Conservation (phyloP, 30 jellyfish, hydroid and myxozoan species). For the Phacellophora camtschatica region DNA sequence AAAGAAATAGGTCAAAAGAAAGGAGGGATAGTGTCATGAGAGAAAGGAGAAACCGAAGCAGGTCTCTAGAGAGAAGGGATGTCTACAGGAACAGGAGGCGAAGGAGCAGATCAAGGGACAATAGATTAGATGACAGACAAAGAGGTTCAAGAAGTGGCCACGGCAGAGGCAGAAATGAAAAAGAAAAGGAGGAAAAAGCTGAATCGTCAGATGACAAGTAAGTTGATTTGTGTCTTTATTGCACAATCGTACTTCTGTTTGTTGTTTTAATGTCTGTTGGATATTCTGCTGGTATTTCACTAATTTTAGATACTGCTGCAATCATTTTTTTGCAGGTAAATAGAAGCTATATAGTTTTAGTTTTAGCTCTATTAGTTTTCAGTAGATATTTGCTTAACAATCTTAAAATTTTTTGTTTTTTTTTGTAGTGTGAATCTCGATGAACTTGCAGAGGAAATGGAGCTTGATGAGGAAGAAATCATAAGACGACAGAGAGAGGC, state of each 20-base stretch:
- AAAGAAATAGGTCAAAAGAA: not conserved
- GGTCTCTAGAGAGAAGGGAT: conserved; percentile 56
- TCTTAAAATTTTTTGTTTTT: not conserved
- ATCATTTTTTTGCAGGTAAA: too few species aligned
- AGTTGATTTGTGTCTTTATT: too few species aligned
- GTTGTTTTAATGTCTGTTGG: too few species aligned
- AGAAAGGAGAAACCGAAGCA: conserved; percentile 32
- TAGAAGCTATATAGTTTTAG: not conserved
- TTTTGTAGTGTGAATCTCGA: conserved; percentile 78
- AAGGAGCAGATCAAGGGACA: conserved; percentile 48
- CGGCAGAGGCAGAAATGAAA: not conserved
- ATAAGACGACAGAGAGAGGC: conserved; percentile 74
- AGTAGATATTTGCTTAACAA: too few species aligned
- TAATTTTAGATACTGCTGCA: too few species aligned
- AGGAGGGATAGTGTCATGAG: conserved; percentile 30
- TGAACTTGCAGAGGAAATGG: conserved; percentile 92
- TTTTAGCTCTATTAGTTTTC: too few species aligned
- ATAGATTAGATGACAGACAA: conserved; percentile 18
- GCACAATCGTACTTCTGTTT: too few species aligned
- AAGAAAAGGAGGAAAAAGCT: conserved; percentile 41
- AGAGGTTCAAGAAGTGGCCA: conserved; percentile 17
- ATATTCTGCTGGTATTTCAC: too few species aligned
- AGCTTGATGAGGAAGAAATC: conserved; percentile 88
- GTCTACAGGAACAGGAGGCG: not conserved
- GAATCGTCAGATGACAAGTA: conserved; percentile 92